A percentile compares a stretch with the other conserved stretches of the same genome.
These are phyloP conservation scores for Epiblema foenella DNA, from an alignment of 2,888 invertebrate species.

Conservation along the genomic window DNA sequence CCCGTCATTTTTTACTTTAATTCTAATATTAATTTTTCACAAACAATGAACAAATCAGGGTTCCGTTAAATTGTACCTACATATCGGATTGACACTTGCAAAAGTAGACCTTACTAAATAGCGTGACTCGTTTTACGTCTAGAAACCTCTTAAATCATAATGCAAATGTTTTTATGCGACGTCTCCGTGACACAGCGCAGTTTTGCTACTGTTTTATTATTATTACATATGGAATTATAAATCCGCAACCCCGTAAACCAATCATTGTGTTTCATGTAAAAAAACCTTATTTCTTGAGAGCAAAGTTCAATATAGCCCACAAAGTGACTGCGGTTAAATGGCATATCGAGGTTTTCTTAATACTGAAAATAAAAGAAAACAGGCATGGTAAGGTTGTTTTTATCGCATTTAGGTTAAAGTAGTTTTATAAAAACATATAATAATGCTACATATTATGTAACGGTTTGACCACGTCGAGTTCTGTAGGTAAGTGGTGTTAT, in stretches of 20 bases:
- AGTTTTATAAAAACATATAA: too few relatives aligned
- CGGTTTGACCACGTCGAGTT: too few relatives aligned
- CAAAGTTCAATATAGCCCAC: background rate
- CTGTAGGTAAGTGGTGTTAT: too few relatives aligned
- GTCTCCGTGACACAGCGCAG: conserved; percentile 65
- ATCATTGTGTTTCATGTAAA: background rate
- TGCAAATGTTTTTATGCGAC: conserved; percentile 61
- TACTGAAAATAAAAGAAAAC: conserved; percentile 4
- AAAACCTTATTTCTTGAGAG: background rate
- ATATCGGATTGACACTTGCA: background rate
- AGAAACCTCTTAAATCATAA: conserved; percentile 48
- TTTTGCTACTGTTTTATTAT: conserved; percentile 64
- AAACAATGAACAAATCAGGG: background rate
- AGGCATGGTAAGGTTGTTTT: background rate
- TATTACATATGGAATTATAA: conserved; percentile 54
- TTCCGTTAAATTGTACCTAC: background rate
- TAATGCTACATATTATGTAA: too few relatives aligned
- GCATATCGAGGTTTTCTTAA: conserved; percentile 1
- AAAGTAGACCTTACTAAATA: background rate
- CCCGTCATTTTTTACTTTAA: too few relatives aligned
- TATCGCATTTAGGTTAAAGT: too few relatives aligned
- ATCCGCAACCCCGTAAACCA: conserved; percentile 23
- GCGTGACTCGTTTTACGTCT: conserved; percentile 30
- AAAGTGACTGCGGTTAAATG: background rate
- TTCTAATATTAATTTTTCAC: too few relatives aligned